Conservation (phyloP, 2,888 invertebrate genomes). For the Priocnemis perturbator region DNA sequence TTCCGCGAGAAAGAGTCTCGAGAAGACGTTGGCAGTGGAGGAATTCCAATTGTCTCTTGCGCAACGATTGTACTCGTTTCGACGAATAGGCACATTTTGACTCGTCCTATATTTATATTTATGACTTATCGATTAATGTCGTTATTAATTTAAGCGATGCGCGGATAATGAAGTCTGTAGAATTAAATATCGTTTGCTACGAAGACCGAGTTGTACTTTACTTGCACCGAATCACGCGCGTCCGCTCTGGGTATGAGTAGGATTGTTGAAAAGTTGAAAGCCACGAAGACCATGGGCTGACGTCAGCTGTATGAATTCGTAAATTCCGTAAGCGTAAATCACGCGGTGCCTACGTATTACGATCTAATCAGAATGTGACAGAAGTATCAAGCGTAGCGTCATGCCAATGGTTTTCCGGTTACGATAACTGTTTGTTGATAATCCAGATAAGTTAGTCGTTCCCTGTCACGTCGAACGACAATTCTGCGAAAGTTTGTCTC, state of each 20-base stretch:
- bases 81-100: conserved; percentile 11
- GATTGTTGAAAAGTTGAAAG: not conserved
- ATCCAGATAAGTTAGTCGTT: conserved; percentile 8
- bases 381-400: conserved; percentile 24
- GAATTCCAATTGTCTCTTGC: too few relatives aligned
- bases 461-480: conserved; percentile 3
- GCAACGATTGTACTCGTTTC: conserved; percentile 3
- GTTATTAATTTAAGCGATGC: conserved; percentile 58
- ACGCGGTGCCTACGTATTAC: not conserved
- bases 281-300: not conserved
- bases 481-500: conserved; percentile 27
- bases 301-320: not conserved
- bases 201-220: conserved; percentile 20
- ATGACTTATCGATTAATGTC: conserved; percentile 51
- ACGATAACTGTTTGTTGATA: conserved; percentile 40
- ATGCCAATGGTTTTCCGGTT: conserved; percentile 40
- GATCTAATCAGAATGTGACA: not conserved
- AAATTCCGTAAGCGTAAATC: not conserved
- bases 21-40: not conserved
- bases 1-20: not conserved
- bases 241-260: too few relatives aligned
- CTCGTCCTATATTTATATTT: conserved; percentile 56
- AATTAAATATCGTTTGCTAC: conserved; percentile 58
- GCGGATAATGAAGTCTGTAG: conserved; percentile 43
- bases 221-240: not conserved